Percentiles rank a stretch among this genome's conserved stretches.
phyloP scores from a whole-genome alignment of 2,888 invertebrate species.

The Athalia circularis region DNA sequence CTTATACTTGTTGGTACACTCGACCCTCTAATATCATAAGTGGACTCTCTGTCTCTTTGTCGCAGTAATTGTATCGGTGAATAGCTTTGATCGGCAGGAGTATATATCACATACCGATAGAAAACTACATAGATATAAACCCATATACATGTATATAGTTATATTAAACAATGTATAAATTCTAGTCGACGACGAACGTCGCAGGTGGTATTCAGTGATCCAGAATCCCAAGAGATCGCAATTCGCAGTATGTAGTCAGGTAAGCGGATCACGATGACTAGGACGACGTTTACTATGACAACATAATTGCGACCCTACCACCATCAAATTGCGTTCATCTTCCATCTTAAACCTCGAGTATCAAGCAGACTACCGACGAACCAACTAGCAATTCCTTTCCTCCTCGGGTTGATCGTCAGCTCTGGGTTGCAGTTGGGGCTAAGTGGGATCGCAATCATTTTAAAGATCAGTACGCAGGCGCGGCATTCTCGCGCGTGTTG shows the following conservation, averaged over 20 bases:
- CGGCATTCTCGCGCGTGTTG: slow-evolving; percentile 42
- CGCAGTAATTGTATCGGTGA: background rate
- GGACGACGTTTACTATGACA: slow-evolving; percentile 27
- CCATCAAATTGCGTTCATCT: background rate
- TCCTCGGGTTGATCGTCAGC: slow-evolving; percentile 16
- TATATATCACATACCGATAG: background rate
- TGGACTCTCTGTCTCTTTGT: slow-evolving; percentile 23
- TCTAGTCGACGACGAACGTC: background rate
- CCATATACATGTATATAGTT: background rate
- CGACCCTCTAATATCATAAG: too few species aligned
- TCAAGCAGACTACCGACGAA: background rate
- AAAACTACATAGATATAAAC: background rate
- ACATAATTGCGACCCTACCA: slow-evolving; percentile 32
- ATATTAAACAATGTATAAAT: background rate
- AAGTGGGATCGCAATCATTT: slow-evolving; percentile 42
- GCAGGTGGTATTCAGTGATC: slow-evolving; percentile 39
- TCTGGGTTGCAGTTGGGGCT: slow-evolving; percentile 13
- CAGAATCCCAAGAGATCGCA: slow-evolving; percentile 25
- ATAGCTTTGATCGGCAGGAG: background rate
- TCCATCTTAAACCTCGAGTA: slow-evolving; percentile 11
- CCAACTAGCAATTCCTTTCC: slow-evolving; percentile 10
- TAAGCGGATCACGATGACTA: slow-evolving; percentile 34
- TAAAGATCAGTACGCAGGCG: slow-evolving; percentile 41
- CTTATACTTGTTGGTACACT: too few species aligned
- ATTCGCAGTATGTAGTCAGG: background rate